These are phyloP conservation scores for Tringa solitaria DNA, from an alignment of 2,113 vertebrate genomes.

Conservation along the genomic window DNA sequence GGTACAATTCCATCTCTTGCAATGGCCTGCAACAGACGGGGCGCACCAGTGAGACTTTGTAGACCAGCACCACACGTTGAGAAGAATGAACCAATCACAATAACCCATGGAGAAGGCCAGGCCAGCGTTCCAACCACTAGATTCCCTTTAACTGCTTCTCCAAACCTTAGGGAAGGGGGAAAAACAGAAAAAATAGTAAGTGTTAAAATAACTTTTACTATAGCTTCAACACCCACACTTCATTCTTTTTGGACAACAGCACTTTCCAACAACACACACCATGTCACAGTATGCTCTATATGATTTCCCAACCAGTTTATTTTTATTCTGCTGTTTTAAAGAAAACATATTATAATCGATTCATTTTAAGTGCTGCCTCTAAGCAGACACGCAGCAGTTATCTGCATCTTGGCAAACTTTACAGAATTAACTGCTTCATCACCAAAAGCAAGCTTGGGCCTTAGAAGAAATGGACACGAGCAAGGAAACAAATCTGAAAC, in stretches of 20 bases:
- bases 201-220: neutral
- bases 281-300: fast-evolving
- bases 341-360: neutral
- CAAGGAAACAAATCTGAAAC: neutral
- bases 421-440: neutral
- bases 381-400: neutral
- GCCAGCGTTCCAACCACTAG: conserved; percentile 92
- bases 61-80: conserved; percentile 95
- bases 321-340: neutral
- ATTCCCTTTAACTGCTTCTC: conserved; percentile 91
- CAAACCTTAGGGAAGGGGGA: conserved; percentile 77
- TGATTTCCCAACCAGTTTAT: neutral
- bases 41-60: conserved; percentile 93
- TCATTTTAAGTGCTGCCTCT: neutral
- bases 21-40: conserved; percentile 92
- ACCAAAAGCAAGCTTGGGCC: neutral
- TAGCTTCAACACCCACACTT: neutral
- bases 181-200: neutral
- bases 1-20: conserved; percentile 93
- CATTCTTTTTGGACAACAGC: neutral
- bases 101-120: conserved; percentile 98
- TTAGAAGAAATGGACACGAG: neutral
- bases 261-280: neutral
- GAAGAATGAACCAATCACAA: conserved; percentile 97
- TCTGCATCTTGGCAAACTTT: neutral